Base-by-base conservation (phyloP, 2,888 invertebrate species). In the Malthinus seriepunctatus region DNA sequence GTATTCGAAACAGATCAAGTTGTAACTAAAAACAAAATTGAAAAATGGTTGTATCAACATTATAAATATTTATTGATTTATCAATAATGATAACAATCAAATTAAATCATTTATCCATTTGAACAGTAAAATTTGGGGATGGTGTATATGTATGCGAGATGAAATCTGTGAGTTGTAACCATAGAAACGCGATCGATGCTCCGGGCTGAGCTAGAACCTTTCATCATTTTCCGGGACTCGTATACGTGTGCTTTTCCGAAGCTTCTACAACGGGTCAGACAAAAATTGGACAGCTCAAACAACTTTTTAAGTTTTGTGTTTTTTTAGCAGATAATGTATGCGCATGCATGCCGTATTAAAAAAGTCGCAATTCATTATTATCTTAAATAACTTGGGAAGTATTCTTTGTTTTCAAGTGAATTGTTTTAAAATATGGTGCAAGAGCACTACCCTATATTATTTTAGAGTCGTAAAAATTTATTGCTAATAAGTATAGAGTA, bases 111-210 rank as follows among this genome's bases (percentile, higher is more conserved):
- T 56, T 60, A 51, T 46, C 46, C 47, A 51, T 60, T 60, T 55
- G 60, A 47, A 34, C 42, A 55, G 45, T 60, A 60, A 23, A 63
- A 62, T 63, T 65, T 62, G 63, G 61, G 60, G 57, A 52, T 56
- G 56, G 56, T 56, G 52, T 56, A 34, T 23, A 23, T 5, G 55
- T 56, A 42, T 42, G 64, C 65, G 64, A 62, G 67, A 68, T 65
- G 67, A 68, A 67, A 68, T 68, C 67, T 66, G 62, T 61, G 52
- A 56, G 62, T 50, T 46, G 69, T 69, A 65, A 64, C 68, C 62
- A 64, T 66, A 63, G 67, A 60, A 63, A 68, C 63, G 38, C 56
- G 63, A 65, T 65, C 65, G 65, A 65, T 65, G 56, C 39, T 56
- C 62, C 59, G 59, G 59, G 62, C 62, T 42, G 56, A 52, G 59